Percentiles rank a stretch among this genome's conserved stretches.
Evolutionary conservation across 2,888 invertebrate genomes (phyloP).

Genomic region (Oxycera nigricornis): DNA sequence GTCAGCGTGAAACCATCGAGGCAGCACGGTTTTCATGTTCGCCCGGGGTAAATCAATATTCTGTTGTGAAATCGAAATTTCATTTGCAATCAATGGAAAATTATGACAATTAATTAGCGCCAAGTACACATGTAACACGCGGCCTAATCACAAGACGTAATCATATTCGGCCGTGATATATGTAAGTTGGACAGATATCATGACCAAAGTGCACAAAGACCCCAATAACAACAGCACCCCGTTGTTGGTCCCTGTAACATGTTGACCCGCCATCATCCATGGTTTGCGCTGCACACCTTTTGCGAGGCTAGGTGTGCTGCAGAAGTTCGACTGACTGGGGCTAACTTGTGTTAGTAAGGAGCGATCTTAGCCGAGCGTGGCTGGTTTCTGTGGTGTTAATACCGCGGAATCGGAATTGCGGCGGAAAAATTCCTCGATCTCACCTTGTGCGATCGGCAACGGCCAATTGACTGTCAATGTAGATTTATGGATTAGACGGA

Average conservation of each 20-base stretch:
- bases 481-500: slow-evolving; percentile 37
- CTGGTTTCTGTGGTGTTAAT: no score
- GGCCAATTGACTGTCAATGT: slow-evolving; percentile 35
- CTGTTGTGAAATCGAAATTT: slow-evolving; percentile 18
- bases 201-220: neutral
- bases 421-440: slow-evolving; percentile 29
- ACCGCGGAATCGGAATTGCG: no score
- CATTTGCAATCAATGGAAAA: neutral
- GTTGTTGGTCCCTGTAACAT: neutral
- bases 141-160: slow-evolving; percentile 32
- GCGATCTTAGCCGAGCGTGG: no score
- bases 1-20: neutral
- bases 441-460: slow-evolving; percentile 23
- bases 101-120: slow-evolving; percentile 36
- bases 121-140: slow-evolving; percentile 39
- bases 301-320: neutral
- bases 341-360: no score
- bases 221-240: neutral
- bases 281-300: neutral
- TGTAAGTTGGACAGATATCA: slow-evolving; percentile 25
- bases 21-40: slow-evolving; percentile 20
- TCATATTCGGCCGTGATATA: slow-evolving; percentile 38
- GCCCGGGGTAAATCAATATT: slow-evolving; percentile 17
- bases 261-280: neutral
- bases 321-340: neutral